These are phyloP conservation scores for Gastrophryne carolinensis DNA, from an alignment of 2,797 vertebrate genomes.

Conservation along the genomic window DNA sequence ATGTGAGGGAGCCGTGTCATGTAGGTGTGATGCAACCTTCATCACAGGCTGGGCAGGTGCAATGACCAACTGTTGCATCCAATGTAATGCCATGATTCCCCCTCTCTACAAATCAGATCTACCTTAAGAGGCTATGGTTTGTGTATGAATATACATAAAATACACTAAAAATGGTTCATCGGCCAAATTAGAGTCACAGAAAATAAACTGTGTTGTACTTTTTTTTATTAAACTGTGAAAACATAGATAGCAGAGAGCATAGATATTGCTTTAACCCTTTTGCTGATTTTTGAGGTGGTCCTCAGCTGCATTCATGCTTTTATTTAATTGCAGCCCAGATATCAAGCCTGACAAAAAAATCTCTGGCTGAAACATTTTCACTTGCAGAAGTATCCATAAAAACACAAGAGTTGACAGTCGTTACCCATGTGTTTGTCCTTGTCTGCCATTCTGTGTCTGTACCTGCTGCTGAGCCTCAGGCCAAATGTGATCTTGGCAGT, in stretches of 20 bases:
- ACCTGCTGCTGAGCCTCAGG: slow-evolving; percentile 3
- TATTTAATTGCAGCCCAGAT: slow-evolving; percentile 18
- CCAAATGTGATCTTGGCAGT: slow-evolving; percentile 3
- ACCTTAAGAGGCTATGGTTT: too few species aligned
- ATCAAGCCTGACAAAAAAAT: slow-evolving; percentile 1
- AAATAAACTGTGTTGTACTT: too few species aligned
- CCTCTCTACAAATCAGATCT: too few species aligned
- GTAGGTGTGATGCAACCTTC: too few species aligned
- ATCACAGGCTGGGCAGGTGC: too few species aligned
- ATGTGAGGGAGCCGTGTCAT: too few species aligned
- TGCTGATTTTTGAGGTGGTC: neutral
- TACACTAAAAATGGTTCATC: too few species aligned
- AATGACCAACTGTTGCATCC: too few species aligned
- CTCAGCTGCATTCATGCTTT: neutral
- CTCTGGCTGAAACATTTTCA: slow-evolving; percentile 27
- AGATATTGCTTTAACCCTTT: neutral
- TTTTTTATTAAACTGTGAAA: too few species aligned
- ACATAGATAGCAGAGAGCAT: neutral
- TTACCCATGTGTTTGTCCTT: neutral
- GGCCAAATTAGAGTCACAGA: too few species aligned
- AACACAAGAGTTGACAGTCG: slow-evolving; percentile 5
- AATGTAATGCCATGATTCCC: too few species aligned
- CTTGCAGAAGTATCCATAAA: slow-evolving; percentile 1
- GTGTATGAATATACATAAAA: too few species aligned
- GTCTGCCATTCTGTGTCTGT: neutral